Percentiles rank a stretch among this genome's conserved stretches.
These are phyloP conservation scores for Gambusia yucatana DNA, from an alignment of 2,797 vertebrate species.

Conservation along the genomic window DNA sequence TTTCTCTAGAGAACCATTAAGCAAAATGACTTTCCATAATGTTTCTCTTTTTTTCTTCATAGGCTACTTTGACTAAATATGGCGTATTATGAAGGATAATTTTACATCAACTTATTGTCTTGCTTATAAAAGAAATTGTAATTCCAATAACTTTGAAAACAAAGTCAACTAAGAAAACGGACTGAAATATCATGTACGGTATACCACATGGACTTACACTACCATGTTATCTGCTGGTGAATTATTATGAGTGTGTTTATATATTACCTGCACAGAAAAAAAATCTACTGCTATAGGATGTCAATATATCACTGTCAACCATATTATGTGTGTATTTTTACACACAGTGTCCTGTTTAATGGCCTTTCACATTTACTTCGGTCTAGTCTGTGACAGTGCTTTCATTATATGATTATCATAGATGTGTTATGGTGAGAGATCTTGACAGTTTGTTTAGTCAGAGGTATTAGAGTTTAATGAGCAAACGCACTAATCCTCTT, in stretches of 20 bases:
- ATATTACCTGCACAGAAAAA: neutral
- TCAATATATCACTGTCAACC: conserved; percentile 58
- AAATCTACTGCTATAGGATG: conserved; percentile 32
- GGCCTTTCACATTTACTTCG: conserved; percentile 27
- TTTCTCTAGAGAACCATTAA: neutral
- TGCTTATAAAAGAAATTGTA: neutral
- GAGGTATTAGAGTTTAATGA: conserved; percentile 51
- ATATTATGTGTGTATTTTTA: conserved; percentile 31
- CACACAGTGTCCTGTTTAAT: conserved; percentile 30
- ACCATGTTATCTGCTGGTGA: conserved; percentile 29
- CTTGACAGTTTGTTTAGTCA: conserved; percentile 46
- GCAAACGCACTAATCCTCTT: conserved; percentile 31
- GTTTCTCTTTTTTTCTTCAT: neutral
- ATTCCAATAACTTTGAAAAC: conserved; percentile 1
- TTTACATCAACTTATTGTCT: neutral
- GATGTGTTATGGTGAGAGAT: conserved; percentile 41
- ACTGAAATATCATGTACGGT: conserved; percentile 24
- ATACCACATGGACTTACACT: conserved; percentile 28
- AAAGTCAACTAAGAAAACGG: conserved; percentile 45
- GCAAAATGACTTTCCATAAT: neutral
- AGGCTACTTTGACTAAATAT: neutral
- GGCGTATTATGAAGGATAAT: neutral
- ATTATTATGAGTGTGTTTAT: conserved; percentile 25
- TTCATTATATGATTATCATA: conserved; percentile 31
- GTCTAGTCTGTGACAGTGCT: conserved; percentile 19